phyloP scores from a whole-genome alignment of 1,140 invertebrate species.

The Brachystomella parvula region DNA sequence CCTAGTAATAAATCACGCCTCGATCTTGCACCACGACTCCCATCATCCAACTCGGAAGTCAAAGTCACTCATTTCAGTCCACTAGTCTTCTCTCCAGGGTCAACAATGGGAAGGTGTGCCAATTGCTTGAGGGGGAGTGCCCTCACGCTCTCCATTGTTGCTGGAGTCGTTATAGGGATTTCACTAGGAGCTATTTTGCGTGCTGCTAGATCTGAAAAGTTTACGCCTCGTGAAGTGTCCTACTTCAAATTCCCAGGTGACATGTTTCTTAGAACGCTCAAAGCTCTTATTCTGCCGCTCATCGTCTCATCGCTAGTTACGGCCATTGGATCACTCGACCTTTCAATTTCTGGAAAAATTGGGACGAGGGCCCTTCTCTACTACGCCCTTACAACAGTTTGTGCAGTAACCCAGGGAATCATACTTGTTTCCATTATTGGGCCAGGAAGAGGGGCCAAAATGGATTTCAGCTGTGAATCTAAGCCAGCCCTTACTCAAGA shows the following conservation, averaged over 20 bases:
- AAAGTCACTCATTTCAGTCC: conserved; percentile 2
- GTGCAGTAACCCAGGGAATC: conserved; percentile 63
- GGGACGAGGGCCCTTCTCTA: conserved; percentile 59
- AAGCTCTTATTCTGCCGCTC: conserved; percentile 56
- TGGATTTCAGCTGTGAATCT: conserved; percentile 36
- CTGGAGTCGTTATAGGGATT: conserved; percentile 51
- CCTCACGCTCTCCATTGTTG: conserved; percentile 52
- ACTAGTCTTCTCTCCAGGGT: background rate
- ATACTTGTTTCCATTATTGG: conserved; percentile 60
- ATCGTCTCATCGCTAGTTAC: conserved; percentile 55
- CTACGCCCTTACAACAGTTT: conserved; percentile 65
- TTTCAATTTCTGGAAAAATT: conserved; percentile 57
- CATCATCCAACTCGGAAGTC: background rate
- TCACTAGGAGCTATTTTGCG: conserved; percentile 49
- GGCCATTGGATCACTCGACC: conserved; percentile 50
- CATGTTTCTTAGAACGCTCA: conserved; percentile 53
- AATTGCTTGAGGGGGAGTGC: conserved; percentile 49
- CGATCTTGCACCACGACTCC: too few species aligned
- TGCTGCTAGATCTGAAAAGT: conserved; percentile 40
- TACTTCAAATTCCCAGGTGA: conserved; percentile 51
- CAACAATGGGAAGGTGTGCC: background rate
- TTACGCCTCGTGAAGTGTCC: conserved; percentile 47
- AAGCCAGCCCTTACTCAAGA: conserved; percentile 50
- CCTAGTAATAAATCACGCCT: conserved; percentile 3
- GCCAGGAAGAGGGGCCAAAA: conserved; percentile 50